Conservation (phyloP, 2,888 invertebrate genomes). For the Leptothorax acervorum region DNA sequence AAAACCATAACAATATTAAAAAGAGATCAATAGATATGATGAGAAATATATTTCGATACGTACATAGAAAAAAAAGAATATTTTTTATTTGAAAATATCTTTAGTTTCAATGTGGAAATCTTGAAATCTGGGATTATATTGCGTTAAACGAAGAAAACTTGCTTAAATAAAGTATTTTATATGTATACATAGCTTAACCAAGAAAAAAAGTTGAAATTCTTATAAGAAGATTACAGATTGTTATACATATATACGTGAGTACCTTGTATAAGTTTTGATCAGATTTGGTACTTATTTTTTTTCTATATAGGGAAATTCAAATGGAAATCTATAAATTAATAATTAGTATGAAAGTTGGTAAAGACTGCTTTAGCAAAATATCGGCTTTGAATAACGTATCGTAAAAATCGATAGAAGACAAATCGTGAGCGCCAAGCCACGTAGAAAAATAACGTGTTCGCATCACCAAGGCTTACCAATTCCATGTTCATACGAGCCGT, state of each 20-base stretch:
- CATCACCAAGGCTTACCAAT: conserved; percentile 58
- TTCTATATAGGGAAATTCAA: neutral
- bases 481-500: conserved; percentile 55
- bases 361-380: conserved; percentile 31
- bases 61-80: too few relatives aligned
- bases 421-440: conserved; percentile 35
- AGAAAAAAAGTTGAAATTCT: too few relatives aligned
- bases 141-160: too few relatives aligned
- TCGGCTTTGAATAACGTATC: conserved; percentile 25
- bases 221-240: too few relatives aligned
- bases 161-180: too few relatives aligned
- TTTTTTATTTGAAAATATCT: too few relatives aligned
- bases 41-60: neutral
- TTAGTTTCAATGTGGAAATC: too few relatives aligned
- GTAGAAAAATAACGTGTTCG: conserved; percentile 61
- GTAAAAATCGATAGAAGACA: conserved; percentile 45
- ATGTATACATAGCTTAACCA: too few relatives aligned
- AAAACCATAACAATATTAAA: neutral
- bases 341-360: conserved; percentile 14
- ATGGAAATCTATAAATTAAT: conserved; percentile 2
- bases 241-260: too few relatives aligned
- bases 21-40: neutral
- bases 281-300: too few relatives aligned
- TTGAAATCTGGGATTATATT: too few relatives aligned
- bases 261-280: too few relatives aligned